Evolutionary conservation across 2,888 invertebrate species (phyloP).

Genomic region (Cataglyphis albicans): DNA sequence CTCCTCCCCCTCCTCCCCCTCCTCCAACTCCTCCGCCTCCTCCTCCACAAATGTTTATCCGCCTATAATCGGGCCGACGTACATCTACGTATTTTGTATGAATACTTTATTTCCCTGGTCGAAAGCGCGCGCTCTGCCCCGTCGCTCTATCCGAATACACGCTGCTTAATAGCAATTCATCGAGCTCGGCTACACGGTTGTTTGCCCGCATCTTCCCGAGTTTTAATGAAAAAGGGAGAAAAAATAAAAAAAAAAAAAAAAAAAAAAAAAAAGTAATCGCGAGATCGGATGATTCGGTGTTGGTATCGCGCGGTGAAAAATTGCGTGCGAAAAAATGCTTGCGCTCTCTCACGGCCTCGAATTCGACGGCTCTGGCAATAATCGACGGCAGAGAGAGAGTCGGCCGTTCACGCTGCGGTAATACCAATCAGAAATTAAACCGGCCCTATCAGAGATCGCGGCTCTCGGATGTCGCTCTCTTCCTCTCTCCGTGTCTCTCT

Average conservation of each 20-base stretch:
- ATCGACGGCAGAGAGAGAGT: conserved; percentile 59
- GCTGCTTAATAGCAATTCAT: conserved; percentile 53
- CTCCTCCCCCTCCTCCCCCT: conserved; percentile 25
- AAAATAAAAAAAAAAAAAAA: no score
- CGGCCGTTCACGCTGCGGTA: conserved; percentile 70
- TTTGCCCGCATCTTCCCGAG: conserved; percentile 9
- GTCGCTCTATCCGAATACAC: conserved; percentile 29
- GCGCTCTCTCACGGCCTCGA: conserved; percentile 68
- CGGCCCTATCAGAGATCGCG: conserved; percentile 79
- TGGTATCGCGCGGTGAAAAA: conserved; percentile 35
- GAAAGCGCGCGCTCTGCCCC: conserved; percentile 39
- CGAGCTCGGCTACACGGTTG: not conserved
- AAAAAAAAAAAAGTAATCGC: not conserved
- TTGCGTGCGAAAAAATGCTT: conserved; percentile 64
- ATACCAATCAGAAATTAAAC: conserved; percentile 82
- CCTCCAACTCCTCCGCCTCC: not conserved
- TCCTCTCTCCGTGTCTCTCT: conserved; percentile 11
- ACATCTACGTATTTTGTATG: conserved; percentile 64
- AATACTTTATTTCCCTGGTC: conserved; percentile 67
- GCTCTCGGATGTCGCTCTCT: conserved; percentile 75
- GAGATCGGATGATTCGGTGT: conserved; percentile 25
- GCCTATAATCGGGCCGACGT: conserved; percentile 70
- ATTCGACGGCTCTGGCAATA: conserved; percentile 49
- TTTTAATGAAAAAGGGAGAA: not conserved
- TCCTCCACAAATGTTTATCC: conserved; percentile 72